phyloP scores from a whole-genome alignment of 2,888 invertebrate species.

The Homarus gammarus region DNA sequence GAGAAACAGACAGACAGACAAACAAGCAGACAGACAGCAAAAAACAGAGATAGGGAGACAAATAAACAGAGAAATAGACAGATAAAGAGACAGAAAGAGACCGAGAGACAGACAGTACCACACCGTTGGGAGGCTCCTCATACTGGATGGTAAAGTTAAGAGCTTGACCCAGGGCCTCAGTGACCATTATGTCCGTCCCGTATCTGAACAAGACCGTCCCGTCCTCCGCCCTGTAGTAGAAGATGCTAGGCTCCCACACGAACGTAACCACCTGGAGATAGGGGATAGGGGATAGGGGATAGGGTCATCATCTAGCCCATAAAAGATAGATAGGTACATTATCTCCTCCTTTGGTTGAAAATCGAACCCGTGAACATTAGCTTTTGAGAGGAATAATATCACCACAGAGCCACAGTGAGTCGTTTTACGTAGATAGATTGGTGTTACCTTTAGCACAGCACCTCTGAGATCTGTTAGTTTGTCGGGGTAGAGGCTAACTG shows the following conservation, averaged over 20 bases:
- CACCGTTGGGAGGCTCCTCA: constrained; percentile 57
- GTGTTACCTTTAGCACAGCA: constrained; percentile 9
- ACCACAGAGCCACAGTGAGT: neutral
- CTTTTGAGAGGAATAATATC: too few relatives aligned
- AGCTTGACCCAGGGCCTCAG: constrained; percentile 21
- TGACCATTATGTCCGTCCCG: constrained; percentile 55
- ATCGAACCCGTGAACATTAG: too few relatives aligned
- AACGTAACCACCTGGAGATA: constrained; percentile 57
- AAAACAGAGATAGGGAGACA: too few relatives aligned
- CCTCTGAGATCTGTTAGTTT: constrained; percentile 28
- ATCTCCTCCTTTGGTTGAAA: neutral
- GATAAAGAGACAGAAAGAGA: too few relatives aligned
- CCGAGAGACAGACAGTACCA: too few relatives aligned
- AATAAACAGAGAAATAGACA: too few relatives aligned
- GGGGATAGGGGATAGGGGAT: too few relatives aligned
- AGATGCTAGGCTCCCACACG: constrained; percentile 67
- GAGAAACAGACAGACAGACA: too few relatives aligned
- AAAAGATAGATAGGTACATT: neutral
- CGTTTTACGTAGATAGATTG: too few relatives aligned
- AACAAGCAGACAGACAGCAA: too few relatives aligned
- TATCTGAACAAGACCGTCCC: constrained; percentile 32
- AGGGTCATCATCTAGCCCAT: too few relatives aligned
- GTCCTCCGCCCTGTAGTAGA: constrained; percentile 27
- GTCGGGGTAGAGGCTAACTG: constrained; percentile 16
- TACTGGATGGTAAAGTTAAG: constrained; percentile 61